Percentiles rank a stretch among this genome's conserved stretches.
Conservation (phyloP, 1,140 invertebrate genomes). For the Vanessa atalanta region DNA sequence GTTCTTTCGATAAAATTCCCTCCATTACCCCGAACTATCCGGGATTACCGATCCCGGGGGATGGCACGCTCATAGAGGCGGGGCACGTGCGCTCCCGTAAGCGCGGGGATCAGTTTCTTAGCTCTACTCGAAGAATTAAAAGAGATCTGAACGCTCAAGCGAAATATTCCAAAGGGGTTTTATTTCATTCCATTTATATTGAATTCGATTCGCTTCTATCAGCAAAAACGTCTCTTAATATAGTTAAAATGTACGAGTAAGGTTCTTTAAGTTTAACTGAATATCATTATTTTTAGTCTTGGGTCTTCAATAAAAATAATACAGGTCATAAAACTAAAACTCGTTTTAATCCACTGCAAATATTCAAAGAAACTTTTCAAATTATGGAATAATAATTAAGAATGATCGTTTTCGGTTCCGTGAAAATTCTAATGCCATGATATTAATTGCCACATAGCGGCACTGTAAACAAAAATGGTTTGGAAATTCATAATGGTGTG, state of each 20-base stretch:
- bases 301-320: slow-evolving; percentile 7
- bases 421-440: slow-evolving; percentile 46
- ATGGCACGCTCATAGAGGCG: slow-evolving; percentile 37
- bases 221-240: slow-evolving; percentile 5
- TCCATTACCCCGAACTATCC: slow-evolving; percentile 47
- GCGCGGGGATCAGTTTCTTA: slow-evolving; percentile 43
- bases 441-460: slow-evolving; percentile 40
- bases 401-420: slow-evolving; percentile 46
- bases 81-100: slow-evolving; percentile 43
- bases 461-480: slow-evolving; percentile 36
- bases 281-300: background rate
- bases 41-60: slow-evolving; percentile 45
- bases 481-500: slow-evolving; percentile 33
- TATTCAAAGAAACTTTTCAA: slow-evolving; percentile 46
- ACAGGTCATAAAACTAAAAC: slow-evolving; percentile 26
- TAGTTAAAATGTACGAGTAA: background rate
- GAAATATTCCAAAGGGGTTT: slow-evolving; percentile 33
- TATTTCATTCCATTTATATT: slow-evolving; percentile 32
- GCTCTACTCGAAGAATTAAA: slow-evolving; percentile 48
- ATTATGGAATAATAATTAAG: slow-evolving; percentile 52
- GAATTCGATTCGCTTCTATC: slow-evolving; percentile 13
- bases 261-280: background rate
- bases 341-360: slow-evolving; percentile 15
- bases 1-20: slow-evolving; percentile 42
- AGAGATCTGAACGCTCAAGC: slow-evolving; percentile 39